phyloP scores from a whole-genome alignment of 2,888 invertebrate species.

The Hydropsyche betteni region DNA sequence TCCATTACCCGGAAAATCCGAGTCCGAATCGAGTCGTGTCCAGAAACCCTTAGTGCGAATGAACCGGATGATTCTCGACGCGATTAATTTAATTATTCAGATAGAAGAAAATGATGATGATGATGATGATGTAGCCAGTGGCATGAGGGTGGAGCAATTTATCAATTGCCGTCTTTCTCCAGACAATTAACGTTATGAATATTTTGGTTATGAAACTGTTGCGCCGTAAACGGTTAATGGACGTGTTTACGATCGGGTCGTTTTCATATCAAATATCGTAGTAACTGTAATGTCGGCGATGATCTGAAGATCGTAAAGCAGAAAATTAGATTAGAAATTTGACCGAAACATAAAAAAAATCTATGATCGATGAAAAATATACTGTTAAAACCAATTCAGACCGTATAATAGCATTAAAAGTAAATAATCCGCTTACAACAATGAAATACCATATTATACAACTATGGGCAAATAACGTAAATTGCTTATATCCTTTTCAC shows the following conservation, averaged over 20 bases:
- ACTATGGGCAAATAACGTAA: not conserved
- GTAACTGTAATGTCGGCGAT: not conserved
- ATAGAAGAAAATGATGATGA: not conserved
- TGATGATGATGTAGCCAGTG: not conserved
- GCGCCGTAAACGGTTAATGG: too few species aligned
- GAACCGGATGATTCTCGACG: not conserved
- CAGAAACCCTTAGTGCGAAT: too few species aligned
- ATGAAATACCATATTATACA: not conserved
- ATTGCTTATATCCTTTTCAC: not conserved
- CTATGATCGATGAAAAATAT: not conserved
- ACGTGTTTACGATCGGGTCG: too few species aligned
- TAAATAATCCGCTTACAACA: constrained; percentile 12
- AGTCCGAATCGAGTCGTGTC: too few species aligned
- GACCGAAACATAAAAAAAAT: not conserved
- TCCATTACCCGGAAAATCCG: too few species aligned
- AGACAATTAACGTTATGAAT: too few species aligned
- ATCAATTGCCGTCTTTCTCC: too few species aligned
- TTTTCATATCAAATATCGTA: too few species aligned
- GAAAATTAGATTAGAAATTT: constrained; percentile 13
- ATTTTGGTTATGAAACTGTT: too few species aligned
- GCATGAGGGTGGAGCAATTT: too few species aligned
- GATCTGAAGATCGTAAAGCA: not conserved
- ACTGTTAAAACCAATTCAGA: not conserved
- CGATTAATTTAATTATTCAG: constrained; percentile 2
- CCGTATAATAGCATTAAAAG: constrained; percentile 15